Conservation (phyloP, 2,797 vertebrate species). For the Hipposideros larvatus region DNA sequence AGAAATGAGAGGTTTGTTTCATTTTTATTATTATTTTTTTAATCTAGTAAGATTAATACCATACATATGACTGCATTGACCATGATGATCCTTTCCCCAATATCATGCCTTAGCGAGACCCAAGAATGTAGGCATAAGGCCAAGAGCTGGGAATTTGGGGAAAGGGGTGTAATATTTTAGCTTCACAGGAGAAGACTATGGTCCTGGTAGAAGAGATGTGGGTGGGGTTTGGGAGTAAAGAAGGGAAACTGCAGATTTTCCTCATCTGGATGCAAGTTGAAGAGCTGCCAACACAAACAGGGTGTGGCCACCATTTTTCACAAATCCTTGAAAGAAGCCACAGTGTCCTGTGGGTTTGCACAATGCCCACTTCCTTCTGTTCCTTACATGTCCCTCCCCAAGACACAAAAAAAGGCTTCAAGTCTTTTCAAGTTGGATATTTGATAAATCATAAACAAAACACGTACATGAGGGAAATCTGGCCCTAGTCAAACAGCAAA, state of each 20-base stretch:
- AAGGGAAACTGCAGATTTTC: conserved; percentile 30
- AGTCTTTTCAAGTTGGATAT: conserved; percentile 43
- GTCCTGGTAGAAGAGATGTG: not conserved
- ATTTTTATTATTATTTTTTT: not conserved
- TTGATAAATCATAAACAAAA: conserved; percentile 30
- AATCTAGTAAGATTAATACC: conserved; percentile 9
- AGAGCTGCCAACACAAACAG: conserved; percentile 38
- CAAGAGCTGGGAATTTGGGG: not conserved
- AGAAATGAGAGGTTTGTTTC: not conserved
- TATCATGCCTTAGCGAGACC: not conserved
- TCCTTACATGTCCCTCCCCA: not conserved
- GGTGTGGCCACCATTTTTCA: not conserved
- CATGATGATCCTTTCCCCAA: not conserved
- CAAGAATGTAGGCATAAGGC: not conserved
- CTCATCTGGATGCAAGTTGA: conserved; percentile 22
- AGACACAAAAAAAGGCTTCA: conserved; percentile 24
- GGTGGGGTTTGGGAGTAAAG: not conserved
- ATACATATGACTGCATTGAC: not conserved
- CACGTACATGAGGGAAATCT: not conserved
- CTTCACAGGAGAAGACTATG: not conserved
- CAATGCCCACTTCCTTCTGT: conserved; percentile 35
- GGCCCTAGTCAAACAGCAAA: not conserved
- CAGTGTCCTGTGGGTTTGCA: not conserved
- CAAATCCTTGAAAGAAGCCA: not conserved
- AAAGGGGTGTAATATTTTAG: not conserved